Base-by-base conservation (phyloP, 1,140 invertebrate species). In the Cyclina sinensis region DNA sequence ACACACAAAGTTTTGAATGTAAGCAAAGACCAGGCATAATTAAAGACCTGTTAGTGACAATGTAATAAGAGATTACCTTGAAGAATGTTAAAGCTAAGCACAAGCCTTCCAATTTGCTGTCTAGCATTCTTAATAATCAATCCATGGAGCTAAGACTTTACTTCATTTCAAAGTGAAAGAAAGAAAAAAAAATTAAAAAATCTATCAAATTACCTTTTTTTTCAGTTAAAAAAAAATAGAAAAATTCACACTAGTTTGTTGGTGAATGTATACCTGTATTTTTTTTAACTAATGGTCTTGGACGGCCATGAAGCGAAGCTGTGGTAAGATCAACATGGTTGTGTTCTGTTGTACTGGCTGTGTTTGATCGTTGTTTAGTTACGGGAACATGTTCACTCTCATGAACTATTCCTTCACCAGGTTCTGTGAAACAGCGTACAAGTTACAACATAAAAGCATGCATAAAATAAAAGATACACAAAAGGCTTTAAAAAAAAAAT, bases 221-320 rank as follows among this genome's bases (percentile, higher is more conserved):
- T n/a, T n/a, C n/a, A n/a, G n/a, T n/a, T n/a, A 1, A 3, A 5
- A 11, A 59, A 59, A 1, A 27, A 68, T 16, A 14, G 27, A 32
- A 32, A 7, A 32, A 27, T 68, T 16, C 16, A 68, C 14, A 73
- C 30, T 37, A 1, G 32, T 21, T 35, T 73, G 24, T 3, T 32
- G 16, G 1, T 21, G 12, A 11, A n/a, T 57, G 16, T 57, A 48
- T 86, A 88, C 86, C 86, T 88, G 86, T 30, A 43, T 68, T 57
- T 70, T 70, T 80, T 46, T 88, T 88, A 73, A 57, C 78, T 48
- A 81, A 51, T 9, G 86, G 86, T 82, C 86, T 24, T 37, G 86
- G 86, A 48, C 86, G 86, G 79, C 86, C 65, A 12, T 88, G 86
- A 39, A 88, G 70, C 18, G 54, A 57, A 37, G 57, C 78, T 24